Base-by-base conservation (phyloP, 2,113 vertebrate species). In the Callaeas wilsoni region DNA sequence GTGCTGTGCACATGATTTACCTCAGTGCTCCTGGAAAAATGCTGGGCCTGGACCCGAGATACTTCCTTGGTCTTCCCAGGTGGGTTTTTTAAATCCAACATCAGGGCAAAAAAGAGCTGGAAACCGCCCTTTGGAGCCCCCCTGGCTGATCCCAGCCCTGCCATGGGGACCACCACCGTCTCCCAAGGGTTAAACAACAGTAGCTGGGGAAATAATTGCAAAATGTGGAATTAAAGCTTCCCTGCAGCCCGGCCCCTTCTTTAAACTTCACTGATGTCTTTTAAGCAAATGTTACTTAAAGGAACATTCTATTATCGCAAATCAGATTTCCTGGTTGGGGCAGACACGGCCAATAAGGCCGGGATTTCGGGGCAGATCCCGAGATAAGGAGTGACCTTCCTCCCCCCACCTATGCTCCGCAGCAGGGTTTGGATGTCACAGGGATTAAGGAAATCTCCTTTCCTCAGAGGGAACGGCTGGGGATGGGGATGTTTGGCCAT, bases 261-360 rank as follows among this genome's bases (percentile, higher is more conserved):
- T 96, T 91, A 97, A 97, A 97, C 88, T 91, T 93, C 96, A 76
- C 63, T 94, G 88, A 95, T 89, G 95, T 96, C 97, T 97, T 96
- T 94, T 97, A 96, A 96, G 94, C 90, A 95, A 98, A 95, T 7
- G 35, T 94, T 96, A 95, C 97, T 97, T 95, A 97, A 93, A 97
- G 94, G 96, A 97, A 96, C 95, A 88, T 92, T 97, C 63, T 97
- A 96, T 97, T 97, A 92, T 94, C 93, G 81, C 92, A 97, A 97
- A 97, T 97, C 96, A 97, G 95, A 97, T 97, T 97, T 97, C 97
- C 96, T 97, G 96, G 74, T 84, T 44, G 94, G 94, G 89, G 90
- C 93, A 96, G 97, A 94, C 97, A 39, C 65, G 78, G 91, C 50
- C 74, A 97, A 91, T 89, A 89, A 70, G 91, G 95, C 96, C 35